These are phyloP conservation scores for Hemibagrus wyckioides DNA, from an alignment of 2,113 vertebrate genomes.

Conservation along the genomic window DNA sequence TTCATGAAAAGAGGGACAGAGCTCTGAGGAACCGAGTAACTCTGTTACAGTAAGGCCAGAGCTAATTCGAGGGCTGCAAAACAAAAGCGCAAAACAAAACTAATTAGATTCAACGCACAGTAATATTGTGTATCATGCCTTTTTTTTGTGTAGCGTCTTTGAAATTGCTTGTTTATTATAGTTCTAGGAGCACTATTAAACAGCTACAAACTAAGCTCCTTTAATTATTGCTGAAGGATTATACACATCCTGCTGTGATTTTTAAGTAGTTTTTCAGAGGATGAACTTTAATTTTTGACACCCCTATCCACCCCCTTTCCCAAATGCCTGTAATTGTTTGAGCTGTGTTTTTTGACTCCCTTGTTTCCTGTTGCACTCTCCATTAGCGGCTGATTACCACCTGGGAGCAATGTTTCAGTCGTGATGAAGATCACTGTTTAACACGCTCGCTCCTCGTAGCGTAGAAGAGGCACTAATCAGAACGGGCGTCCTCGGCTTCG, in stretches of 20 bases:
- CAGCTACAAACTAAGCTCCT: slow-evolving; percentile 7
- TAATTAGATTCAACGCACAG: background rate
- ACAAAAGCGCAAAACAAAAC: background rate
- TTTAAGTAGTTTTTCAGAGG: slow-evolving; percentile 49
- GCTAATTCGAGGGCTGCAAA: background rate
- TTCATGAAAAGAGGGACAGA: background rate
- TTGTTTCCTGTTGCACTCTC: slow-evolving; percentile 58
- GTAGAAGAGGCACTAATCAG: slow-evolving; percentile 53
- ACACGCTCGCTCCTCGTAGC: slow-evolving; percentile 44
- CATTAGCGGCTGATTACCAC: slow-evolving; percentile 65
- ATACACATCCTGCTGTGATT: slow-evolving; percentile 36
- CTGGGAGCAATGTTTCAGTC: slow-evolving; percentile 61
- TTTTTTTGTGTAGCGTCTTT: slow-evolving; percentile 25
- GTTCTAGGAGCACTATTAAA: slow-evolving; percentile 20
- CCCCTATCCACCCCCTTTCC: slow-evolving; percentile 35
- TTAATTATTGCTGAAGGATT: slow-evolving; percentile 21
- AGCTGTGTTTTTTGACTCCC: slow-evolving; percentile 54
- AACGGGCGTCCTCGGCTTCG: slow-evolving; percentile 30
- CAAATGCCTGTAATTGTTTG: slow-evolving; percentile 57
- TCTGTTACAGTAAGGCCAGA: slow-evolving; percentile 2
- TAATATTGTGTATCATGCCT: slow-evolving; percentile 3
- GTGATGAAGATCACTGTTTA: slow-evolving; percentile 56
- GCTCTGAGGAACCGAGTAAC: slow-evolving; percentile 10
- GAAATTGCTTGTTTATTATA: slow-evolving; percentile 45
- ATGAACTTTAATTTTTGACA: slow-evolving; percentile 34